These are phyloP conservation scores for Ammodytes marinus DNA, from an alignment of 2,113 vertebrate species.

Conservation along the genomic window DNA sequence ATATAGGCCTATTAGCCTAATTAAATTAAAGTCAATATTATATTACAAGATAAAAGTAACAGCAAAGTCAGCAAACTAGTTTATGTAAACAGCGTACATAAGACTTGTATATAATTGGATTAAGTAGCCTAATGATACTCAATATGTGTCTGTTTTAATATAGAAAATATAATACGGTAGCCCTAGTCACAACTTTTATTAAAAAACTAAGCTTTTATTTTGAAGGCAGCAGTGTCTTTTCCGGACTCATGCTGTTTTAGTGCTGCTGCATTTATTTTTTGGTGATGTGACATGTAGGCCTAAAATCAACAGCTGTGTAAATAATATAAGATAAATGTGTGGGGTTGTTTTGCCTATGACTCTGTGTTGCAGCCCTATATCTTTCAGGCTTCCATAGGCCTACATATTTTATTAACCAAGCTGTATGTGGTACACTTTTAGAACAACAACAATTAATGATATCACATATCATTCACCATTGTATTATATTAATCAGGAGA, in stretches of 20 bases:
- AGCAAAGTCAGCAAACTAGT: too few relatives aligned
- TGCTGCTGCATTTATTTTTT: not conserved
- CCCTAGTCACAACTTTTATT: too few relatives aligned
- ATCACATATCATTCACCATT: not conserved
- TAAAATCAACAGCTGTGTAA: conserved; percentile 3
- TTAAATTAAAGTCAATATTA: too few relatives aligned
- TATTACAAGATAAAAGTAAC: too few relatives aligned
- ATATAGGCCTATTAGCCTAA: too few relatives aligned
- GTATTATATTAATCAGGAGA: not conserved
- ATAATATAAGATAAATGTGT: conserved; percentile 11
- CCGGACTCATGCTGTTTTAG: not conserved
- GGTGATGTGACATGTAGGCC: not conserved
- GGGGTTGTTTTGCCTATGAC: too few relatives aligned
- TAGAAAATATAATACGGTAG: too few relatives aligned
- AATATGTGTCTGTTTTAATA: too few relatives aligned
- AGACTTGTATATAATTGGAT: too few relatives aligned
- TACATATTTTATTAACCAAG: not conserved
- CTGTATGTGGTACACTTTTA: not conserved
- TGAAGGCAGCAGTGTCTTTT: conserved; percentile 8
- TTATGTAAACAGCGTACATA: too few relatives aligned
- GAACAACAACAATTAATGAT: not conserved
- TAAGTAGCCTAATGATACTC: too few relatives aligned
- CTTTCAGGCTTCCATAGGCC: not conserved
- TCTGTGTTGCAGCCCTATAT: not conserved
- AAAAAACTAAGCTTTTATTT: conserved; percentile 26